These are phyloP conservation scores for Scomber scombrus DNA, from an alignment of 2,113 vertebrate species.

Conservation along the genomic window DNA sequence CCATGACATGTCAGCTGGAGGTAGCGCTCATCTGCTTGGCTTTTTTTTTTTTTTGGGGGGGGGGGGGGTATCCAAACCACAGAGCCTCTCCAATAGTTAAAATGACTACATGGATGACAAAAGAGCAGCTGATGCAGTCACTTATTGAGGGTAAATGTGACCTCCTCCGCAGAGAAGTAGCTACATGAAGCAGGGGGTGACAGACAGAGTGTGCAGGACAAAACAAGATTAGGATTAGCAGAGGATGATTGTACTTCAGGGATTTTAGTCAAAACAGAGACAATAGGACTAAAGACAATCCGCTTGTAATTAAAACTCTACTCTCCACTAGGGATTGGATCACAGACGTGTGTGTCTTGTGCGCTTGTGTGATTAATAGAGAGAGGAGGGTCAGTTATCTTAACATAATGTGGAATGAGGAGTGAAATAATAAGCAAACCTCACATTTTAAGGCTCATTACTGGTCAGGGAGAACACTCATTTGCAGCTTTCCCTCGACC, in stretches of 20 bases:
- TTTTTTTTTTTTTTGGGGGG: background rate
- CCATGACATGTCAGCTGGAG: background rate
- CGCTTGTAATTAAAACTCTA: slow-evolving; percentile 70
- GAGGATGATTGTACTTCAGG: slow-evolving; percentile 60
- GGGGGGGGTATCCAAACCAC: background rate
- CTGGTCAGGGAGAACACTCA: no score
- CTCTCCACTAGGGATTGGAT: slow-evolving; percentile 38
- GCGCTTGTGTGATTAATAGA: background rate
- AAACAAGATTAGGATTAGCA: slow-evolving; percentile 78
- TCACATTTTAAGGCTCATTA: background rate
- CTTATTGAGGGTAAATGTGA: background rate
- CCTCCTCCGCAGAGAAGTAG: slow-evolving; percentile 1
- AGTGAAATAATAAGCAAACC: background rate
- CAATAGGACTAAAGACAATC: slow-evolving; percentile 57
- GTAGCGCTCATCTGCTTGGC: background rate
- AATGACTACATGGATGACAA: slow-evolving; percentile 3
- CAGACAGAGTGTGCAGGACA: slow-evolving; percentile 36
- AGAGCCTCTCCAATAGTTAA: background rate
- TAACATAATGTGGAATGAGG: background rate
- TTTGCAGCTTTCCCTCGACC: background rate
- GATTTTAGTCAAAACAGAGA: slow-evolving; percentile 48
- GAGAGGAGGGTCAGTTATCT: no score
- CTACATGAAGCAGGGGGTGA: background rate
- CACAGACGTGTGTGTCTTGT: slow-evolving; percentile 12
- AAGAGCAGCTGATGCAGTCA: slow-evolving; percentile 1